phyloP scores from a whole-genome alignment of 1,140 invertebrate genomes.

The Drosophila insularis region DNA sequence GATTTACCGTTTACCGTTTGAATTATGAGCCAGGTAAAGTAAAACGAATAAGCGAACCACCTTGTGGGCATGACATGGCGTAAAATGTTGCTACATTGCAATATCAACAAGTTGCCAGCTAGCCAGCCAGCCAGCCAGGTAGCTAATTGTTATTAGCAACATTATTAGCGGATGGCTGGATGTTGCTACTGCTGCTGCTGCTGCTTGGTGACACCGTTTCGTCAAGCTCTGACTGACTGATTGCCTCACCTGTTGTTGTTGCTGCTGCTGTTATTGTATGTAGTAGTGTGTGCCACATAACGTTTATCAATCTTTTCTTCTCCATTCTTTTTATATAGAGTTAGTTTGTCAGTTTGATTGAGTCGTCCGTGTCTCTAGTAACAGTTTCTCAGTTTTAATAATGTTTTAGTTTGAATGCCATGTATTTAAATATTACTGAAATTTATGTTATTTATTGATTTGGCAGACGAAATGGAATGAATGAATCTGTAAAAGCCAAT shows the following conservation, averaged over 20 bases:
- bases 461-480: too few relatives aligned
- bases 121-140: slow-evolving; percentile 11
- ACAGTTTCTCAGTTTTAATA: too few relatives aligned
- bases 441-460: too few relatives aligned
- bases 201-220: slow-evolving; percentile 37
- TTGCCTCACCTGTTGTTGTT: slow-evolving; percentile 23
- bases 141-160: slow-evolving; percentile 49
- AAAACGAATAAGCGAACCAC: not conserved
- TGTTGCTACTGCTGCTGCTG: not conserved
- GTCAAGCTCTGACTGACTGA: slow-evolving; percentile 28
- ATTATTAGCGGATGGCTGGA: slow-evolving; percentile 32
- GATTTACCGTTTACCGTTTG: slow-evolving; percentile 64
- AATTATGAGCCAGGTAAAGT: slow-evolving; percentile 40
- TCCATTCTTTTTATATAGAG: too few relatives aligned
- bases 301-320: slow-evolving; percentile 47
- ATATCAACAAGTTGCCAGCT: slow-evolving; percentile 32
- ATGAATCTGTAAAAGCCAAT: too few relatives aligned
- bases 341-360: too few relatives aligned
- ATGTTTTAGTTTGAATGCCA: too few relatives aligned
- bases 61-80: slow-evolving; percentile 41
- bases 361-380: too few relatives aligned
- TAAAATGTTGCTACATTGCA: slow-evolving; percentile 29
- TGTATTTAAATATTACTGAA: too few relatives aligned
- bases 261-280: too few relatives aligned
- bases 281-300: slow-evolving; percentile 33